These are phyloP conservation scores for Actinostola sp. DNA, from an alignment of 92 coral and sea anemone species.

Conservation along the genomic window DNA sequence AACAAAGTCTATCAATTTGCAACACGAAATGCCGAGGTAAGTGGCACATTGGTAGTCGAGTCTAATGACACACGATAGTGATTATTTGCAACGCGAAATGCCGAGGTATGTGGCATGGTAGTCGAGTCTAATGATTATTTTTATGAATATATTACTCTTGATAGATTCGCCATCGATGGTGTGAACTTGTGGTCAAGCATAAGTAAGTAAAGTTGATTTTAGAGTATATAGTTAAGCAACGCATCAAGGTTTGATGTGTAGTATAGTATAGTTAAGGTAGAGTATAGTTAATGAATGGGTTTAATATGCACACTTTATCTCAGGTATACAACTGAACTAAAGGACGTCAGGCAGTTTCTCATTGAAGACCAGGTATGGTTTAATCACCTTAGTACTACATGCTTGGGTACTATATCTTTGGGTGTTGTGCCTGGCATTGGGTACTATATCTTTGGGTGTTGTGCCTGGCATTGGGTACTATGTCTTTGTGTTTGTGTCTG, in stretches of 20 bases:
- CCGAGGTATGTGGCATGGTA: conserved; percentile 73
- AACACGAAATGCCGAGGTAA: conserved; percentile 87
- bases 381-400: neutral
- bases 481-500: too few relatives aligned
- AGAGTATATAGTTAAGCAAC: too few relatives aligned
- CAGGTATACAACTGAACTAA: conserved; percentile 70
- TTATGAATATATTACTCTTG: too few relatives aligned
- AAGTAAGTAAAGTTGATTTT: conserved; percentile 83
- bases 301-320: neutral
- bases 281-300: neutral
- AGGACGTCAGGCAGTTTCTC: conserved; percentile 76
- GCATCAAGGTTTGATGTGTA: too few relatives aligned
- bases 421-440: neutral
- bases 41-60: conserved; percentile 3
- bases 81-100: conserved; percentile 78
- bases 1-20: conserved; percentile 85
- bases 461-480: too few relatives aligned
- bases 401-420: neutral
- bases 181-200: conserved; percentile 96
- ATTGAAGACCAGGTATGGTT: conserved; percentile 89
- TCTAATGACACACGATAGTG: too few relatives aligned
- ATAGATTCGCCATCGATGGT: conserved; percentile 99
- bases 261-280: neutral
- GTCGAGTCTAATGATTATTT: too few relatives aligned
- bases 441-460: too few relatives aligned